phyloP scores from a whole-genome alignment of 1,140 invertebrate genomes.

The Drosophila ananassae region DNA sequence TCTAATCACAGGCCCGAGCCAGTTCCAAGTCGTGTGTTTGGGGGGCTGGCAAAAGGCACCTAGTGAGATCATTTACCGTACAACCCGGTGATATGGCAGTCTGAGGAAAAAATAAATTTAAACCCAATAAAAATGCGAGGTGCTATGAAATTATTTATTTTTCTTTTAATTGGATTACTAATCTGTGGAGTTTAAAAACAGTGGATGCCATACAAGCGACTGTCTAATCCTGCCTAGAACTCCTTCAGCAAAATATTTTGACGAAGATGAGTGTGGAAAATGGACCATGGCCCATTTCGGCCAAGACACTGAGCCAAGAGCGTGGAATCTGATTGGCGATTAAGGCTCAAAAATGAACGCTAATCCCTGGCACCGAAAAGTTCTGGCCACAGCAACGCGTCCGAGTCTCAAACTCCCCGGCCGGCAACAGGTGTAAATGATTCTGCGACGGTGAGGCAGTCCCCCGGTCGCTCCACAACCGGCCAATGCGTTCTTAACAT shows the following conservation, averaged over 20 bases:
- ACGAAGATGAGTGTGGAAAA: constrained; percentile 36
- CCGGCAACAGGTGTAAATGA: constrained; percentile 67
- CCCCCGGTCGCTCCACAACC: constrained; percentile 12
- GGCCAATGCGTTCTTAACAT: constrained; percentile 51
- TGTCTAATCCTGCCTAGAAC: too few species aligned
- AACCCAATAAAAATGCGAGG: constrained; percentile 1
- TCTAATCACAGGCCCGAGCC: constrained; percentile 62
- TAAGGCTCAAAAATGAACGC: constrained; percentile 43
- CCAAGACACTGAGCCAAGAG: constrained; percentile 1
- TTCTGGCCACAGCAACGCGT: constrained; percentile 2
- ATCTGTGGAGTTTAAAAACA: background rate
- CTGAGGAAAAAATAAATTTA: constrained; percentile 13
- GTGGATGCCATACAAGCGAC: too few species aligned
- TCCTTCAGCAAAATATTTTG: background rate
- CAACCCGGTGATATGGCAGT: background rate
- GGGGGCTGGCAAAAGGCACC: constrained; percentile 17
- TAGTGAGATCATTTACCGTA: constrained; percentile 48
- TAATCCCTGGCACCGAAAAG: constrained; percentile 29
- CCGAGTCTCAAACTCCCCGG: constrained; percentile 25
- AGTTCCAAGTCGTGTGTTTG: constrained; percentile 9
- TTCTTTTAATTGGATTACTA: background rate
- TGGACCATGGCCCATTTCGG: constrained; percentile 46
- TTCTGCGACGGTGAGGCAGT: constrained; percentile 32
- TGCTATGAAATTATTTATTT: too few species aligned
- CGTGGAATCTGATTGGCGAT: constrained; percentile 35